phyloP scores from a whole-genome alignment of 1,140 invertebrate species.

The Dufourea novaeangliae region DNA sequence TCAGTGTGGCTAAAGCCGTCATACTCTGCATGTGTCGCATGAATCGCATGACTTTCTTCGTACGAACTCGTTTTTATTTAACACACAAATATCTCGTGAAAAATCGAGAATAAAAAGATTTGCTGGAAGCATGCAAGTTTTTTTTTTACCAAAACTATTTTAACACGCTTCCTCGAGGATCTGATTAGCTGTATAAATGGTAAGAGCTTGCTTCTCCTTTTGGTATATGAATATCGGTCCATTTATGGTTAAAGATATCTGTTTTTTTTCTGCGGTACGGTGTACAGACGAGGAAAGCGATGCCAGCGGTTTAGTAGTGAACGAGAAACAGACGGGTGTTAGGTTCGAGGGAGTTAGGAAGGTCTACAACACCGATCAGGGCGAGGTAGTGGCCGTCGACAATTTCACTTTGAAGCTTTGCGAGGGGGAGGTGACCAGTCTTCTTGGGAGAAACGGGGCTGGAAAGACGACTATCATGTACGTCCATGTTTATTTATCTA shows the following conservation, averaged over 20 bases:
- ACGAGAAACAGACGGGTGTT: conserved; percentile 80
- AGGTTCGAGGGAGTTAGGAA: conserved; percentile 80
- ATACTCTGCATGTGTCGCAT: conserved; percentile 15
- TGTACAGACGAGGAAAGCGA: conserved; percentile 71
- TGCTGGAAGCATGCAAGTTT: conserved; percentile 3
- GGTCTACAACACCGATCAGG: conserved; percentile 76
- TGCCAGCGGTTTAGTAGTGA: conserved; percentile 70
- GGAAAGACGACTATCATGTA: conserved; percentile 92
- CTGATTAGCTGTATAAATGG: conserved; percentile 4
- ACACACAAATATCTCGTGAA: background rate
- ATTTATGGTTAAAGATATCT: background rate
- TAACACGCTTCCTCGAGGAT: conserved; percentile 28
- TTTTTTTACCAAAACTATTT: background rate
- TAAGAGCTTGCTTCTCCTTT: conserved; percentile 41
- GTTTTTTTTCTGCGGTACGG: background rate
- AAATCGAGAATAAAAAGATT: background rate
- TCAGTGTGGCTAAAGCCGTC: too few species aligned
- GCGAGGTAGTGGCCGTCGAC: conserved; percentile 83
- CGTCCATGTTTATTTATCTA: conserved; percentile 67
- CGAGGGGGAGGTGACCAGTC: conserved; percentile 85
- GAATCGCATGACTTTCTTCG: background rate
- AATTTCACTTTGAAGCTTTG: conserved; percentile 88
- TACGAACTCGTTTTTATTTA: background rate
- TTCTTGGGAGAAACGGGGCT: conserved; percentile 92
- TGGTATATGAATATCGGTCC: background rate